Evolutionary conservation across 2,797 vertebrate genomes (phyloP), one percentile per base, ranked within the genome.

Genomic region (Macroramphosus scolopax): DNA sequence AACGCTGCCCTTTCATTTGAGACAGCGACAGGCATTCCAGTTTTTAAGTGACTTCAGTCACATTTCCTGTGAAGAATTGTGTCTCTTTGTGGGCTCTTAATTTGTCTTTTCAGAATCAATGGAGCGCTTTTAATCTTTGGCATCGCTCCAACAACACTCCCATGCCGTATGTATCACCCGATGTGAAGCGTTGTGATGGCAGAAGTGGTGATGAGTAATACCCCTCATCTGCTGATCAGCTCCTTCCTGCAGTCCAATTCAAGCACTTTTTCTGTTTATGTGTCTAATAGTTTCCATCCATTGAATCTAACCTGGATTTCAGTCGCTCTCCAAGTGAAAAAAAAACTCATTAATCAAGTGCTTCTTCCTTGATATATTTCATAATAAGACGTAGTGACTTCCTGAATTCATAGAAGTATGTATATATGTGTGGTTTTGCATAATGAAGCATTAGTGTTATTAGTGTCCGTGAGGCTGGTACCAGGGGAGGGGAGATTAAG

Each of bases 381-480:
- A n/a, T n/a, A n/a, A n/a, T n/a, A n/a, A n/a, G n/a, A n/a, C n/a
- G n/a, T n/a, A n/a, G n/a, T n/a, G n/a, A n/a, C n/a, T n/a, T n/a
- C n/a, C n/a, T n/a, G n/a, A n/a, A n/a, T n/a, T n/a, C n/a, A n/a
- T n/a, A n/a, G n/a, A n/a, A n/a, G n/a, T n/a, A n/a, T n/a, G n/a
- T n/a, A n/a, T n/a, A n/a, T n/a, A n/a, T n/a, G n/a, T n/a, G 15
- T 51, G 1, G 4, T 13, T 42, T 32, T 57, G 37, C 24, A 33
- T 54, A 37, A 59, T 41, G 46, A 17, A 56, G 37, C 17, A 47
- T 67, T 36, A 49, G 56, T 31, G 36, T 34, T 32, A 47, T 25
- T 48, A 12, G 44, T n/a, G 5, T n/a, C 3, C 25, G 62, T 64
- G 58, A 78, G 68, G 73, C 62, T 82, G 67, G 81, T 59, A 68